Conservation (phyloP, 2,113 vertebrate species). For the Zosterops borbonicus region DNA sequence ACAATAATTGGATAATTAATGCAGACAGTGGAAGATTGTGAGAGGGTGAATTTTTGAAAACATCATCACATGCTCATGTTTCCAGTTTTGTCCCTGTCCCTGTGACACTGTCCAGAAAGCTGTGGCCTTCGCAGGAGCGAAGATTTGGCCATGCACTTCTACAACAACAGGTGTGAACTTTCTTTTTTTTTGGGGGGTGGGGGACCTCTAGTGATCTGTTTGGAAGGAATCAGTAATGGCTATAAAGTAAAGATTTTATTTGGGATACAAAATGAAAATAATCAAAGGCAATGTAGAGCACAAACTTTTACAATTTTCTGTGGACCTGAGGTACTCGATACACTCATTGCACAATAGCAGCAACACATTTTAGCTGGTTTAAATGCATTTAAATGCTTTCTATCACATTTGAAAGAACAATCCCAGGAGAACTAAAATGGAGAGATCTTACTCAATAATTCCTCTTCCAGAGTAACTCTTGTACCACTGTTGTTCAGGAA, state of each 20-base stretch:
- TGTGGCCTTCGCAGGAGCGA: not conserved
- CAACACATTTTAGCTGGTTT: not conserved
- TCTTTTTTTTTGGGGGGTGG: rapidly evolving
- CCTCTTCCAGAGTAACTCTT: not conserved
- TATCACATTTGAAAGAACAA: not conserved
- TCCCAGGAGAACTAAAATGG: not conserved
- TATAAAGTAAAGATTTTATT: not conserved
- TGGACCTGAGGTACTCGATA: not conserved
- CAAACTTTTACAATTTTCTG: not conserved
- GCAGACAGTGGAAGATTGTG: not conserved
- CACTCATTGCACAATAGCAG: not conserved
- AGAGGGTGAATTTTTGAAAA: not conserved
- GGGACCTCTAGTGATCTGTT: not conserved
- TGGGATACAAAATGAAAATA: not conserved
- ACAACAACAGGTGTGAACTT: not conserved
- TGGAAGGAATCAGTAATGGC: not conserved
- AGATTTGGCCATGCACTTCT: not conserved
- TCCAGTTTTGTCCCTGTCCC: not conserved
- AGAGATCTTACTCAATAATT: not conserved
- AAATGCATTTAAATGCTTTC: not conserved
- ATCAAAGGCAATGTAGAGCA: not conserved
- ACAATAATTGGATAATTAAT: not conserved
- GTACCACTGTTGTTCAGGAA: not conserved
- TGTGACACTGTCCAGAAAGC: not conserved
- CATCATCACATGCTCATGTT: not conserved